Percentiles rank a stretch among this genome's conserved stretches.
phyloP scores from a whole-genome alignment of 2,113 vertebrate genomes.

The Greenwoodochromis staneri region DNA sequence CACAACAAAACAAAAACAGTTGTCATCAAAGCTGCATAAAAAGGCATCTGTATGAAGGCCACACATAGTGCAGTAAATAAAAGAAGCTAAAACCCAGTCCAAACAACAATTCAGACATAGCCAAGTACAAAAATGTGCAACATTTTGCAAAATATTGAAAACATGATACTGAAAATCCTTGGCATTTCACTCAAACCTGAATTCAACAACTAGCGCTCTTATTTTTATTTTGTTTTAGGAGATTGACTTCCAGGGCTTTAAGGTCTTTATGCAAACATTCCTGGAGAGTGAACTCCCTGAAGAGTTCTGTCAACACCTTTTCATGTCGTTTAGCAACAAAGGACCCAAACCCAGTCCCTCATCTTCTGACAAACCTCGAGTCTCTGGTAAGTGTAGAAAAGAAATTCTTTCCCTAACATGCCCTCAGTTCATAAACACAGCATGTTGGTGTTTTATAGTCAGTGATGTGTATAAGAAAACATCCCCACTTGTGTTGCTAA shows the following conservation, averaged over 20 bases:
- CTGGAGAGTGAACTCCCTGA: conserved; percentile 87
- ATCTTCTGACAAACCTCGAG: conserved; percentile 72
- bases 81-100: not conserved
- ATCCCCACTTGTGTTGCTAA: not conserved
- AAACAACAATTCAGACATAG: not conserved
- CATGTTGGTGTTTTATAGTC: not conserved
- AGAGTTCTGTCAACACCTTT: conserved; percentile 87
- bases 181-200: not conserved
- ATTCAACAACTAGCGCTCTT: not conserved
- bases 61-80: not conserved
- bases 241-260: conserved; percentile 93
- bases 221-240: conserved; percentile 62
- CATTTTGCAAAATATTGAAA: not conserved
- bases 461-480: not conserved
- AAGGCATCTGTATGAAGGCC: not conserved
- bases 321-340: conserved; percentile 89
- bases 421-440: not conserved
- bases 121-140: not conserved
- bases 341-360: conserved; percentile 78
- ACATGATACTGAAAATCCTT: fast-evolving
- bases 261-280: conserved; percentile 94
- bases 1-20: not conserved
- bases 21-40: not conserved
- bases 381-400: conserved; percentile 48
- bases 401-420: not conserved